These are phyloP conservation scores for Pelochelys cantorii DNA, from an alignment of 2,797 vertebrate species.

Conservation along the genomic window DNA sequence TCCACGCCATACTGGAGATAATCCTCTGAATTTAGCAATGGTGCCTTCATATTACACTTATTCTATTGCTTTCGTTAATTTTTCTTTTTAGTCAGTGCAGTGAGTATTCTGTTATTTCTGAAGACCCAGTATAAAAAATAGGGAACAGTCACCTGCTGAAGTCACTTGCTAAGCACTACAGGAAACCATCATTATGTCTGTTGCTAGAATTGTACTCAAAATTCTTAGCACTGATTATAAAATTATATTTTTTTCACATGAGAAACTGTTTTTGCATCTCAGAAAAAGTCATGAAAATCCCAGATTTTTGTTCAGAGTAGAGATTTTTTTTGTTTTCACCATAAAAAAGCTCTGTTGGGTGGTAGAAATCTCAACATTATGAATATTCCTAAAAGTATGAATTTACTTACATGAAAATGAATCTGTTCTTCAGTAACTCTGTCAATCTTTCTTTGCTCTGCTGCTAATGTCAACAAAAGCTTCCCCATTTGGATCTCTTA, in stretches of 20 bases:
- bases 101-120: not conserved
- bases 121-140: not conserved
- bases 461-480: conserved; percentile 2
- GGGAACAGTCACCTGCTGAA: not conserved
- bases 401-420: conserved; percentile 5
- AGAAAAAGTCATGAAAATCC: not conserved
- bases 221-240: not conserved
- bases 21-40: not conserved
- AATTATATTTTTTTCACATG: not conserved
- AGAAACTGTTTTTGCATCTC: not conserved
- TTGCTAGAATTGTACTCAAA: not conserved
- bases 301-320: not conserved
- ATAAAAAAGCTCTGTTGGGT: not conserved
- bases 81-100: not conserved
- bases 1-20: too few species aligned
- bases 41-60: not conserved
- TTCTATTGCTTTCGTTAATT: not conserved
- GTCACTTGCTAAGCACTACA: not conserved
- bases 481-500: not conserved
- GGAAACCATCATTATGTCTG: not conserved
- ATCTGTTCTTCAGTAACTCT: not conserved
- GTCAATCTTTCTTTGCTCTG: not conserved
- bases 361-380: not conserved
- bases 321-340: not conserved
- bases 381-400: not conserved